Evolutionary conservation across 2,113 vertebrate species (phyloP), one percentile per base, ranked within the genome.

Genomic region (Formicarius rufipectus): DNA sequence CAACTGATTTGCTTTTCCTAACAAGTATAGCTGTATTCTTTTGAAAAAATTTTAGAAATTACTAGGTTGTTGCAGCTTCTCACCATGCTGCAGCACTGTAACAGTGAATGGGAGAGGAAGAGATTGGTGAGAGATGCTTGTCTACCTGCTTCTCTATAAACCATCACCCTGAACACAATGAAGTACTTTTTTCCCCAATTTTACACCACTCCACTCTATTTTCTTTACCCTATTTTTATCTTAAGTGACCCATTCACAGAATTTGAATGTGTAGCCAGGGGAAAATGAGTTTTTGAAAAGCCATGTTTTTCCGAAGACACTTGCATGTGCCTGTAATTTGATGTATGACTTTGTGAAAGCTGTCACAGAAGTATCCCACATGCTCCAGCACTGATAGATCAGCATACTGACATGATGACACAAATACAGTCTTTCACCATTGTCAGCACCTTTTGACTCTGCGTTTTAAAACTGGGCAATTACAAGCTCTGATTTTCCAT

Each of bases 301-400:
- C 44, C 28, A 6, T n/a, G n/a, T 74, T 93, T 87, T 72, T 68
- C 68, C 23, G 17, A 87, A 95, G 77, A 86, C 92, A 79, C 21
- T 94, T 14, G 0, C 0, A 2, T 79, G 47, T 79, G 80, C 73
- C 59, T 14, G 6, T 81, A 60, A 92, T 90, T 92, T 97, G 94
- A 97, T 86, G 86, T 91, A 68, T 53, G 56, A 76, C 79, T 97
- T 91, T 81, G 78, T 91, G 84, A 97, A 96, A 91, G 87, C 96
- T 96, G 94, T 95, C 95, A 92, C 92, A 84, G 67, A 75, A 91
- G 77, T 84, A 90, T 79, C 71, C 49, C 59, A 50, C 92, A 69
- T 39, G 67, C 91, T 71, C 37, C 91, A 94, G 52, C 49, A 84
- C 71, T 93, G 92, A 95, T 60, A 72, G 85, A 88, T 94, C 87